A percentile compares a stretch with the other conserved stretches of the same genome.
These are phyloP conservation scores for Drosophila triauraria DNA, from an alignment of 1,140 invertebrate genomes.

Conservation along the genomic window DNA sequence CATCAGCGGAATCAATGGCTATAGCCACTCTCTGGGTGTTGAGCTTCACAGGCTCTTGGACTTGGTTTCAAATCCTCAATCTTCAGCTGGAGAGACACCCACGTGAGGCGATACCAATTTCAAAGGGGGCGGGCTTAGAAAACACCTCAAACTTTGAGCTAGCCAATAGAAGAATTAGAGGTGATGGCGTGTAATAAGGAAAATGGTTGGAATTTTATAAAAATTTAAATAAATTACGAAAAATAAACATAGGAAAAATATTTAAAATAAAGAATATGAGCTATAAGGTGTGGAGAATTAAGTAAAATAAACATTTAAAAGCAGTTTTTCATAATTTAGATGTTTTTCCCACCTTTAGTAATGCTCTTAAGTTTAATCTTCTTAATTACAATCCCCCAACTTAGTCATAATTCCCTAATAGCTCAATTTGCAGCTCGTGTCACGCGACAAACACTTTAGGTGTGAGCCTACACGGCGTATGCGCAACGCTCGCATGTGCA, in stretches of 20 bases:
- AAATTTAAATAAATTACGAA: neutral
- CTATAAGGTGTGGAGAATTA: too few species aligned
- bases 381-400: neutral
- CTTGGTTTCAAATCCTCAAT: neutral
- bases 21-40: neutral
- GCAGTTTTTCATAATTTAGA: neutral
- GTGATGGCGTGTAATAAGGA: neutral
- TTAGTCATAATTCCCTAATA: slow-evolving; percentile 2
- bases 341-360: neutral
- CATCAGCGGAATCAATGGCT: slow-evolving; percentile 69
- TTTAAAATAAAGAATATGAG: neutral
- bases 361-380: neutral
- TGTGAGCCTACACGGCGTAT: slow-evolving; percentile 51
- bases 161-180: slow-evolving; percentile 10
- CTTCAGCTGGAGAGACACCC: slow-evolving; percentile 49
- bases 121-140: slow-evolving; percentile 60
- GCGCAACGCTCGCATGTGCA: slow-evolving; percentile 74
- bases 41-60: slow-evolving; percentile 40
- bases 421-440: slow-evolving; percentile 27
- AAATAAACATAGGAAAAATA: neutral
- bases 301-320: neutral
- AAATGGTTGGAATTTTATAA: neutral
- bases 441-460: slow-evolving; percentile 8
- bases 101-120: slow-evolving; percentile 44
- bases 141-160: slow-evolving; percentile 45